phyloP scores from a whole-genome alignment of 1,140 invertebrate species.

The Apis mellifera region Amel_HAv3.1 CM009941.2:14662001-14662500 shows the following conservation, averaged over 20 bases:
- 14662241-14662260: slow-evolving; percentile 58
- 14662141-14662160: background rate
- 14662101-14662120: too few relatives aligned
- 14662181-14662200: slow-evolving; percentile 10
- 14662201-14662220: slow-evolving; percentile 5
- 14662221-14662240: slow-evolving; percentile 31
- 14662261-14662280: slow-evolving; percentile 47
- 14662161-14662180: background rate
- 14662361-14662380: background rate
- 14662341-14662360: slow-evolving; percentile 47
- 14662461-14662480: slow-evolving; percentile 14
- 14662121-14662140: too few relatives aligned
- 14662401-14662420: background rate
- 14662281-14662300: slow-evolving; percentile 42
- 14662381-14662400: background rate
- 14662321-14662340: slow-evolving; percentile 54
- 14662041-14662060: too few relatives aligned
- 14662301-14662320: slow-evolving; percentile 54
- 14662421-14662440: background rate
- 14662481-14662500: slow-evolving; percentile 64
- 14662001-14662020: too few relatives aligned
- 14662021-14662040: too few relatives aligned
- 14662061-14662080: too few relatives aligned
- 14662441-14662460: background rate
- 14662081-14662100: too few relatives aligned